Evolutionary conservation across 1,140 invertebrate species (phyloP), one percentile per base, ranked within the genome.

Genomic region (Belonocnema kinseyi): DNA sequence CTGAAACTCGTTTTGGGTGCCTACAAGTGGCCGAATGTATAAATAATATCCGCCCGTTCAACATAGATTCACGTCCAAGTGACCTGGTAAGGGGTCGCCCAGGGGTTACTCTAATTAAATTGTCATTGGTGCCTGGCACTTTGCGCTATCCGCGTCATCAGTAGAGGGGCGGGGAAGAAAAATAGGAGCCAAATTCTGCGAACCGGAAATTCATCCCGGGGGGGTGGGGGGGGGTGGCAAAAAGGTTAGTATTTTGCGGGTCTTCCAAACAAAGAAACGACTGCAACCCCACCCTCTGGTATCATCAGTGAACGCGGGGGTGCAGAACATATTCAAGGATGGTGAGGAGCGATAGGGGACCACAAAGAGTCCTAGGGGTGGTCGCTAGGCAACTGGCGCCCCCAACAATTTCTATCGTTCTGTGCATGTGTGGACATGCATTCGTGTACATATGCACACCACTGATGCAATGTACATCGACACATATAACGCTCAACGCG

Each of bases 361-460:
- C 79, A 81, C 79, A 73, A 75, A 78, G 81, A 79, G 84, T 84
- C 56, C 77, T 78, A 79, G 81, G 80, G 77, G 73, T 74, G 83
- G 87, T 89, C 85, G 88, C 88, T 89, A 89, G 85, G 88, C 88
- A 88, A 89, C 88, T 88, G 81, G 85, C 87, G 87, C 87, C 87
- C 83, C 84, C 81, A 81, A 76, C 76, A 16, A 51, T 66, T 46
- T 66, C 53, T 54, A 54, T 66, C 61, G 21, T 61, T 46, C 1
- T 66, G 26, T 12, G 33, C 74, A 77, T 72, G 80, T 78, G 75
- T 74, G 74, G 61, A 75, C 76, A 78, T 61, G 76, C 74, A 78
- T 82, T 76, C 77, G 78, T 79, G 40, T 70, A 17, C 58, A n/a
- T 17, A 52, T 56, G 50, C 33, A 17, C 17, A 50, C 50, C 17